A percentile compares a stretch with the other conserved stretches of the same genome.
Conservation (phyloP, 2,888 invertebrate species). For the Morpho helenor region DNA sequence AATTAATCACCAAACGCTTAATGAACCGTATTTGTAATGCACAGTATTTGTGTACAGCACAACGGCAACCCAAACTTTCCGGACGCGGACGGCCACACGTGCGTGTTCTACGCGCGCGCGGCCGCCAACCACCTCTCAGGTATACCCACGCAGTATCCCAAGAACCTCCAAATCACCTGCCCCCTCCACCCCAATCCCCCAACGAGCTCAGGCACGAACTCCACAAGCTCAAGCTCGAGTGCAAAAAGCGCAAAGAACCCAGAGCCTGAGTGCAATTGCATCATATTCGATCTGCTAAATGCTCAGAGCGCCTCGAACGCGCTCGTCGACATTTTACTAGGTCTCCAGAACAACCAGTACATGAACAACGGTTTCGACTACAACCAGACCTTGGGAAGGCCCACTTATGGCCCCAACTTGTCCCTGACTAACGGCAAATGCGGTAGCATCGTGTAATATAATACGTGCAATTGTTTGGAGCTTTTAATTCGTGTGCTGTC, state of each 20-base stretch:
- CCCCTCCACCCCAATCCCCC: slow-evolving; percentile 61
- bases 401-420: slow-evolving; percentile 51
- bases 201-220: slow-evolving; percentile 31
- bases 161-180: slow-evolving; percentile 57
- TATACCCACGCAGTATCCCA: slow-evolving; percentile 62
- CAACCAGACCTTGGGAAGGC: slow-evolving; percentile 52
- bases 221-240: too few relatives aligned
- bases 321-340: slow-evolving; percentile 64
- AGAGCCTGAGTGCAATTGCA: slow-evolving; percentile 70
- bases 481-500: slow-evolving; percentile 2
- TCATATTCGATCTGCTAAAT: slow-evolving; percentile 65
- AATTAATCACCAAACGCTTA: too few relatives aligned
- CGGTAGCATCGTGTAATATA: slow-evolving; percentile 61
- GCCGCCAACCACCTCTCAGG: slow-evolving; percentile 72
- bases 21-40: too few relatives aligned
- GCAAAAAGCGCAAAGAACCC: slow-evolving; percentile 43
- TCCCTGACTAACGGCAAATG: slow-evolving; percentile 69
- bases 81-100: slow-evolving; percentile 80
- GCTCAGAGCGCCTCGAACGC: slow-evolving; percentile 69
- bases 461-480: slow-evolving; percentile 8
- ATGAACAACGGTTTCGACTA: slow-evolving; percentile 61
- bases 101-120: slow-evolving; percentile 74
- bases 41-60: slow-evolving; percentile 80
- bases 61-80: slow-evolving; percentile 95
- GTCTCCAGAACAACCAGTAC: slow-evolving; percentile 69